These are phyloP conservation scores for Acanthurus tractus DNA, from an alignment of 2,797 vertebrate genomes.

Conservation along the genomic window DNA sequence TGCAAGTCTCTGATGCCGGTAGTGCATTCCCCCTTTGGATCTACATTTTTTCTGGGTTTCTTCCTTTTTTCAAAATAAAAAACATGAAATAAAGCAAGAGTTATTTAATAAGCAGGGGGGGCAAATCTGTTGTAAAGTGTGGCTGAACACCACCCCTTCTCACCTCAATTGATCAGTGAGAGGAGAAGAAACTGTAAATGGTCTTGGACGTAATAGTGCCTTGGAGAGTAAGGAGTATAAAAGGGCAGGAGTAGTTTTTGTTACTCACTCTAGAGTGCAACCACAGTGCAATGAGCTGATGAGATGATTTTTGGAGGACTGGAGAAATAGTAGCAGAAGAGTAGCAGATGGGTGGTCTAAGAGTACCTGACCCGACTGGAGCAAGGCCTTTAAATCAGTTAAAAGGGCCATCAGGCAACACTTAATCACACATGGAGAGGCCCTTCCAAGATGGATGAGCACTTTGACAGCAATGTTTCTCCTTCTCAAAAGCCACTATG, in stretches of 20 bases:
- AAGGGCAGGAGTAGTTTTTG: slow-evolving; percentile 42
- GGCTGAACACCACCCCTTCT: slow-evolving; percentile 1
- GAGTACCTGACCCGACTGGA: slow-evolving; percentile 66
- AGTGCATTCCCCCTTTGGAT: slow-evolving; percentile 31
- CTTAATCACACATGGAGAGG: slow-evolving; percentile 55
- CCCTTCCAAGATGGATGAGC: slow-evolving; percentile 21
- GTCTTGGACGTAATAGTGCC: slow-evolving; percentile 50
- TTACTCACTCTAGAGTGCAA: slow-evolving; percentile 58
- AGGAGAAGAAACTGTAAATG: slow-evolving; percentile 36
- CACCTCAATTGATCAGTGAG: slow-evolving; percentile 41
- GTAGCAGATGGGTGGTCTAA: slow-evolving; percentile 55
- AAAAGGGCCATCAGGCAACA: slow-evolving; percentile 57
- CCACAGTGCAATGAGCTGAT: slow-evolving; percentile 52
- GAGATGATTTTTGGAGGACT: slow-evolving; percentile 65
- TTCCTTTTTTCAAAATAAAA: slow-evolving; percentile 37
- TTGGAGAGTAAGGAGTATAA: slow-evolving; percentile 49
- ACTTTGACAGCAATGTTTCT: slow-evolving; percentile 38
- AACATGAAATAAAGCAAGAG: slow-evolving; percentile 14
- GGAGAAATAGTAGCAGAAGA: slow-evolving; percentile 37
- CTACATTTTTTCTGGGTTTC: slow-evolving; percentile 20
- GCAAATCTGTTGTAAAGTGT: slow-evolving; percentile 13
- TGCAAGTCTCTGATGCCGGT: slow-evolving; percentile 35
- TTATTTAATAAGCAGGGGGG: slow-evolving; percentile 26
- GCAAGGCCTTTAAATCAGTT: slow-evolving; percentile 64
- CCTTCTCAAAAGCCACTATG: slow-evolving; percentile 16